Percentiles rank a stretch among this genome's conserved stretches.
These are phyloP conservation scores for Taxidea taxus DNA, from an alignment of 2,113 vertebrate genomes.

Conservation along the genomic window DNA sequence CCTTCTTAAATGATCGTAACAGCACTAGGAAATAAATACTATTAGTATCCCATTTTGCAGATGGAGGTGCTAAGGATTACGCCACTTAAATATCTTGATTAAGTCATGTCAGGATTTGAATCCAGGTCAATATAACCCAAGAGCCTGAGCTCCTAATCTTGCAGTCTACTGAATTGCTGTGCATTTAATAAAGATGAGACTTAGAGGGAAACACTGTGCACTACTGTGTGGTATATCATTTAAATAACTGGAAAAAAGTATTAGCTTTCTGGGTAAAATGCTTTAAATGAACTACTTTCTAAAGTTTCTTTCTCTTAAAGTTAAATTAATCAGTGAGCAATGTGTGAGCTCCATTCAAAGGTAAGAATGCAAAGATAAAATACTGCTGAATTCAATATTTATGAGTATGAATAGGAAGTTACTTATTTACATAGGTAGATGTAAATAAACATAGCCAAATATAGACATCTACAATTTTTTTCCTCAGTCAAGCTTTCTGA, in stretches of 20 bases:
- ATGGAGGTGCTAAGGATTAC: background rate
- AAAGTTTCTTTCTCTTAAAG: constrained; percentile 32
- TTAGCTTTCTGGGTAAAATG: background rate
- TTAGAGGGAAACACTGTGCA: background rate
- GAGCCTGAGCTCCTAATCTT: background rate
- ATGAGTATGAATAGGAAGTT: constrained; percentile 75
- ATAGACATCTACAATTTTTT: constrained; percentile 75
- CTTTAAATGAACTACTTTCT: background rate
- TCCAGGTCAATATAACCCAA: background rate
- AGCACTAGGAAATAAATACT: background rate
- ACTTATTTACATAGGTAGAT: constrained; percentile 75
- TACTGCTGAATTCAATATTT: constrained; percentile 80
- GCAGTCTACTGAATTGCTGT: background rate
- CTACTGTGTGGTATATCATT: background rate
- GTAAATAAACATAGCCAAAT: constrained; percentile 75
- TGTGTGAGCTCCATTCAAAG: constrained; percentile 74
- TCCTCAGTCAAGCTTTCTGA: constrained; percentile 68
- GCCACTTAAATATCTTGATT: background rate
- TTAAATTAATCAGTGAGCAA: constrained; percentile 72
- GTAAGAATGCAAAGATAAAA: constrained; percentile 77
- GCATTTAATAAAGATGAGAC: background rate
- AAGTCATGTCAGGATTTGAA: constrained; percentile 3
- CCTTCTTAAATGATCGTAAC: background rate
- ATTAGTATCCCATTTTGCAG: background rate
- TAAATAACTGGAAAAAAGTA: constrained; percentile 47